Conservation (phyloP, 2,888 invertebrate genomes). For the Xylocampa areola region DNA sequence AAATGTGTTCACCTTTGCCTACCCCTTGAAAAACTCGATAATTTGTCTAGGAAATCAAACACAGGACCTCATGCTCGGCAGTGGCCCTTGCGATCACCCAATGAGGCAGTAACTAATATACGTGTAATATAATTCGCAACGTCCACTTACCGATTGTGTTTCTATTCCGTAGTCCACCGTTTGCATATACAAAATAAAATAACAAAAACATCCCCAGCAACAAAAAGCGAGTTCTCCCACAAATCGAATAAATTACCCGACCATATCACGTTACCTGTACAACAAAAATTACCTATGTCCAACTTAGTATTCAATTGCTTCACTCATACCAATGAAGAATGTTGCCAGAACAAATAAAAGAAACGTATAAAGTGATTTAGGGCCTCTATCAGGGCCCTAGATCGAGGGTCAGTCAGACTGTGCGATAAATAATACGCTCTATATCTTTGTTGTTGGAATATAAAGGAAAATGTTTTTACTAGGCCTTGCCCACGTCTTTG, state of each 20-base stretch:
- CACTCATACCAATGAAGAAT: constrained; percentile 54
- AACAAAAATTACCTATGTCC: constrained; percentile 44
- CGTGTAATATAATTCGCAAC: no score
- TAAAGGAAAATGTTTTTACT: constrained; percentile 1
- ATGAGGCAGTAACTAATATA: no score
- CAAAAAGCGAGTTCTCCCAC: constrained; percentile 27
- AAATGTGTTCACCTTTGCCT: no score
- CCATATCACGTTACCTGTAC: constrained; percentile 29
- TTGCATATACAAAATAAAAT: constrained; percentile 13
- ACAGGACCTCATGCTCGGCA: no score
- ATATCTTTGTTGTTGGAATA: neutral
- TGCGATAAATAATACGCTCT: constrained; percentile 52
- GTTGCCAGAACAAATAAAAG: constrained; percentile 64
- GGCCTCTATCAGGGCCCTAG: constrained; percentile 56
- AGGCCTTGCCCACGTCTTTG: neutral
- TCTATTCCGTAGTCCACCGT: no score
- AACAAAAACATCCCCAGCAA: constrained; percentile 21
- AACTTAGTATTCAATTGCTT: constrained; percentile 66
- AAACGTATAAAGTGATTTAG: constrained; percentile 63
- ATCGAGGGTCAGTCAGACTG: constrained; percentile 56
- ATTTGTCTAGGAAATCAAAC: no score
- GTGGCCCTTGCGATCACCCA: no score
- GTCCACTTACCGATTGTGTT: no score
- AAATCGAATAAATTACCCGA: constrained; percentile 32
- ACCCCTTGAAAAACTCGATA: no score